These are phyloP conservation scores for Enteromius mattozi DNA, from an alignment of 2,797 vertebrate species.

Conservation along the genomic window DNA sequence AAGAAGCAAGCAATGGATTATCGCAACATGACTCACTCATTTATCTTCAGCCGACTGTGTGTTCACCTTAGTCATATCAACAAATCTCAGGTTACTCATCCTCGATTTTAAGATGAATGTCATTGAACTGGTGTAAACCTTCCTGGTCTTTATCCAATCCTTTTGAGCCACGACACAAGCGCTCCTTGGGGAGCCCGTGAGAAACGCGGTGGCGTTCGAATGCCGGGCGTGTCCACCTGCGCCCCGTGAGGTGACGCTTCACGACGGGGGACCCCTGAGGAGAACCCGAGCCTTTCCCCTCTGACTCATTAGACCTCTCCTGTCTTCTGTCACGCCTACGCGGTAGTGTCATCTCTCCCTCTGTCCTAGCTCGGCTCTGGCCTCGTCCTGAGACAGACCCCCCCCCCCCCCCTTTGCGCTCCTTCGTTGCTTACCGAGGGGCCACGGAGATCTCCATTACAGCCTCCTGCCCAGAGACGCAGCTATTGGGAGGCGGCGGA, in stretches of 20 bases:
- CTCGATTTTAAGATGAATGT: slow-evolving; percentile 48
- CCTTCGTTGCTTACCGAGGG: slow-evolving; percentile 63
- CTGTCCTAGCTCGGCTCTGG: slow-evolving; percentile 17
- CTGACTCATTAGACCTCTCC: slow-evolving; percentile 49
- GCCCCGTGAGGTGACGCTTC: slow-evolving; percentile 41
- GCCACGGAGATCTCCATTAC: slow-evolving; percentile 71
- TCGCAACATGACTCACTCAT: not conserved
- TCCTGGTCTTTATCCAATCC: slow-evolving; percentile 26
- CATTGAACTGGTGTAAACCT: slow-evolving; percentile 54
- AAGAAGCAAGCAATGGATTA: not conserved
- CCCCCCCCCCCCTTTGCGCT: slow-evolving; percentile 56
- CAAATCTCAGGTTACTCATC: slow-evolving; percentile 43
- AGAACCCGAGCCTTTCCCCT: slow-evolving; percentile 41
- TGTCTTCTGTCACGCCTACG: slow-evolving; percentile 48
- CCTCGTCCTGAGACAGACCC: slow-evolving; percentile 59
- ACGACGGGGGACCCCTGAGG: slow-evolving; percentile 36
- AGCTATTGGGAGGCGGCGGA: slow-evolving; percentile 81
- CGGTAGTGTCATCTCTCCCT: slow-evolving; percentile 34
- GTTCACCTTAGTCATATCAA: slow-evolving; percentile 30
- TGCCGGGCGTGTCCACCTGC: slow-evolving; percentile 44
- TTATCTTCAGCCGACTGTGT: not conserved
- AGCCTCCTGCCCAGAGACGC: slow-evolving; percentile 76
- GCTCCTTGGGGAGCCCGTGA: slow-evolving; percentile 3
- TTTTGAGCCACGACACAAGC: slow-evolving; percentile 35
- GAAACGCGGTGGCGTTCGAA: slow-evolving; percentile 47